These are phyloP conservation scores for Tenthredo notha DNA, from an alignment of 2,888 invertebrate genomes.

Conservation along the genomic window DNA sequence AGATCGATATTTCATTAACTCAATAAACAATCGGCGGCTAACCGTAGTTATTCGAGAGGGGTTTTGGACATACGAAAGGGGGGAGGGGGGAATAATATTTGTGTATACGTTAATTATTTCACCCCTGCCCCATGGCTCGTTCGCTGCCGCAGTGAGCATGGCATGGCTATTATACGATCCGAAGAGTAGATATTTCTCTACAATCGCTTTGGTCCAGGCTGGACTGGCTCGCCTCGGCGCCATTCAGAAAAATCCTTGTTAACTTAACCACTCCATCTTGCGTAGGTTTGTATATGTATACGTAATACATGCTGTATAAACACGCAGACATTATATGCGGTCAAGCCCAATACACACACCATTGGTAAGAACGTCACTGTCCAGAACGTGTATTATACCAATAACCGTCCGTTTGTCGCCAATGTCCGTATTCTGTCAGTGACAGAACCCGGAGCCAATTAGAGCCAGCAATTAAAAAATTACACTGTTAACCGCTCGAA, in stretches of 20 bases:
- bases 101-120: slow-evolving; percentile 44
- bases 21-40: background rate
- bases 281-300: background rate
- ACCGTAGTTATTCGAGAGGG: background rate
- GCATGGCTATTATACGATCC: slow-evolving; percentile 45
- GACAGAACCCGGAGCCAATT: slow-evolving; percentile 77
- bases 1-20: slow-evolving; percentile 12
- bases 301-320: background rate
- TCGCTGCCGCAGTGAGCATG: slow-evolving; percentile 9
- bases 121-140: slow-evolving; percentile 17
- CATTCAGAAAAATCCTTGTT: slow-evolving; percentile 49
- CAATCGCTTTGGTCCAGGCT: slow-evolving; percentile 16
- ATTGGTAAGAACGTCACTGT: background rate
- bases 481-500: slow-evolving; percentile 60
- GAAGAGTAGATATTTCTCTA: slow-evolving; percentile 44
- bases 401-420: slow-evolving; percentile 57
- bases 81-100: slow-evolving; percentile 11
- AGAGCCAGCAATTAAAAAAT: slow-evolving; percentile 75
- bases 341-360: background rate
- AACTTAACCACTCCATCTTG: slow-evolving; percentile 48
- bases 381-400: background rate
- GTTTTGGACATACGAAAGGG: background rate
- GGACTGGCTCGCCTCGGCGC: slow-evolving; percentile 32
- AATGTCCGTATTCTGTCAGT: slow-evolving; percentile 65
- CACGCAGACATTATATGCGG: background rate